A percentile compares a stretch with the other conserved stretches of the same genome.
phyloP scores from a whole-genome alignment of 2,797 vertebrate genomes.

The Pelobates cultripes region DNA sequence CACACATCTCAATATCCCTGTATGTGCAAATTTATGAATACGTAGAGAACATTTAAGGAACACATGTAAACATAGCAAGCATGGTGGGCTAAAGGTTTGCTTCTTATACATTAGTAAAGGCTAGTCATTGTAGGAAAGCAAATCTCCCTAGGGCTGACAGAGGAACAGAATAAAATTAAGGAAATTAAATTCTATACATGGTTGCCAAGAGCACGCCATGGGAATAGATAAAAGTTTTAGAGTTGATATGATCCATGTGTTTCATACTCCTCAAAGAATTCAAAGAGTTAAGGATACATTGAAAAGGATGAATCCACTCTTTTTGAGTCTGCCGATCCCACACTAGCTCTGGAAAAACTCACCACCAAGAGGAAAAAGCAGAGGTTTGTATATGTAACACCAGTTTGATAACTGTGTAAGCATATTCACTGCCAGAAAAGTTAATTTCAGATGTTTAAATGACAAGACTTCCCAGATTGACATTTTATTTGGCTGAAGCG shows the following conservation, averaged over 20 bases:
- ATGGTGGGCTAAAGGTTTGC: conserved; percentile 30
- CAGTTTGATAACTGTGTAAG: background rate
- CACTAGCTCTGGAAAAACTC: background rate
- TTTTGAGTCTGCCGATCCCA: background rate
- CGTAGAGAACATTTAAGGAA: conserved; percentile 27
- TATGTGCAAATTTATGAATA: background rate
- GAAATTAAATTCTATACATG: conserved; percentile 29
- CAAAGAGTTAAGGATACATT: background rate
- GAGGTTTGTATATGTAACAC: too few relatives aligned
- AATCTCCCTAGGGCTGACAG: conserved; percentile 17
- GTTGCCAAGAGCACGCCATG: conserved; percentile 33
- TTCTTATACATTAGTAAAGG: conserved; percentile 19
- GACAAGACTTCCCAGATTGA: too few relatives aligned
- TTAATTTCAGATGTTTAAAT: too few relatives aligned
- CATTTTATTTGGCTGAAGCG: too few relatives aligned
- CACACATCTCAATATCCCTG: background rate
- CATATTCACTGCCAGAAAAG: background rate
- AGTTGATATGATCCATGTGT: background rate
- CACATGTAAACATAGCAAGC: conserved; percentile 16
- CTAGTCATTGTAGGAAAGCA: conserved; percentile 17
- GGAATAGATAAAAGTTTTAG: background rate
- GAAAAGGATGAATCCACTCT: background rate
- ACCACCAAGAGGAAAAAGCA: too few relatives aligned
- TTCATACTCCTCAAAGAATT: background rate
- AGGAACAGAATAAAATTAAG: conserved; percentile 18